Evolutionary conservation across 2,888 invertebrate species (phyloP).

Genomic region (Thereva nobilitata): DNA sequence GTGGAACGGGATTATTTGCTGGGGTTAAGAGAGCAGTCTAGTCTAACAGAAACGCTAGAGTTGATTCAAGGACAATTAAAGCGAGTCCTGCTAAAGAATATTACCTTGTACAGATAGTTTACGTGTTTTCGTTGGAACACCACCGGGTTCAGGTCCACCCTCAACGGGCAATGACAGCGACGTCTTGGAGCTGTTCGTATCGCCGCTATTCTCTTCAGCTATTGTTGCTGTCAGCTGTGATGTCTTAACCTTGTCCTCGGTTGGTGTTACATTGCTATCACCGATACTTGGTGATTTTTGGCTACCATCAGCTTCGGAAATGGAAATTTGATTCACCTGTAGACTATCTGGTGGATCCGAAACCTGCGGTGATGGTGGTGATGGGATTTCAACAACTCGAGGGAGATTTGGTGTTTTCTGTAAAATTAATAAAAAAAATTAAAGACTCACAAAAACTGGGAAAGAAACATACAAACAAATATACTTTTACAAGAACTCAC

Average conservation of each 20-base stretch:
- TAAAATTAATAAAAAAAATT: neutral
- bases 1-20: too few relatives aligned
- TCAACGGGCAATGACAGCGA: slow-evolving; percentile 50
- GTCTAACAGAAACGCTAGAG: slow-evolving; percentile 3
- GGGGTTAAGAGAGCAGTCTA: too few relatives aligned
- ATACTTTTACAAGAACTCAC: slow-evolving; percentile 58
- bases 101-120: slow-evolving; percentile 58
- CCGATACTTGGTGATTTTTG: slow-evolving; percentile 40
- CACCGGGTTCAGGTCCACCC: slow-evolving; percentile 41
- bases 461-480: neutral
- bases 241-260: slow-evolving; percentile 39
- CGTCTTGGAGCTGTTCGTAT: slow-evolving; percentile 47
- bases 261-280: slow-evolving; percentile 37
- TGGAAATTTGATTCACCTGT: slow-evolving; percentile 38
- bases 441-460: neutral
- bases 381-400: slow-evolving; percentile 43
- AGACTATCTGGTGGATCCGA: slow-evolving; percentile 22
- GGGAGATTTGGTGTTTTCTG: slow-evolving; percentile 41
- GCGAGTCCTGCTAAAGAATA: neutral
- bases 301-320: slow-evolving; percentile 38
- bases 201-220: slow-evolving; percentile 42
- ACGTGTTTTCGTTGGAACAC: slow-evolving; percentile 52
- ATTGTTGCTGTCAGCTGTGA: slow-evolving; percentile 46
- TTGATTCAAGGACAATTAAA: neutral
- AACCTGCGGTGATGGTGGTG: slow-evolving; percentile 36